Evolutionary conservation across 2,888 invertebrate species (phyloP), one percentile per base, ranked within the genome.

Genomic region (Calameuta idolon): DNA sequence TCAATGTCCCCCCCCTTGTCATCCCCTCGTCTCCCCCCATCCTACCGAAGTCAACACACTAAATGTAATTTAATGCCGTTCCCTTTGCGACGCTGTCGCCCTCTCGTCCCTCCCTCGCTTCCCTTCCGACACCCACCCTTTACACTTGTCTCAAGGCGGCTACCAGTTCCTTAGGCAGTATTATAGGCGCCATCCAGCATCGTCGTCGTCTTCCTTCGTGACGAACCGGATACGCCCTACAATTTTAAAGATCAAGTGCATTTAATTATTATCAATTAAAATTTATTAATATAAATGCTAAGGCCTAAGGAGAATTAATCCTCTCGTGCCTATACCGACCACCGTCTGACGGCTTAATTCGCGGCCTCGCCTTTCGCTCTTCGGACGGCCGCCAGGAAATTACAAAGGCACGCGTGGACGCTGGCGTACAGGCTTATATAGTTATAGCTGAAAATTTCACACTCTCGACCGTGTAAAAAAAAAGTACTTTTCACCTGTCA

Each of bases 211-310:
- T 23, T 33, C 34, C 74, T 12, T 37, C 69, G 71, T 71, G 75
- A 30, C 71, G 9, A 31, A 31, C 71, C 71, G 23, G 15, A 71
- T 31, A 12, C 71, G 31, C 71, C 71, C 71, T 12, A 31, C 31
- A 71, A 12, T 81, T 81, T 81, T 77, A 83, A 79, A 80, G 83
- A 82, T 83, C 83, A 83, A 86, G 83, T 82, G 84, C 84, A 83
- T 85, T 89, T 87, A 87, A 87, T 85, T 83, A 83, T 88, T 88
- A 89, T 89, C 88, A 89, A 89, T 89, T 86, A 87, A 83, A 79
- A 75, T 81, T 84, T 84, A 87, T 89, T 89, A 88, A 88, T 88
- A 87, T 87, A 87, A 88, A 87, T 87, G 85, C 82, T 78, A 15
- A 37, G 35, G 79, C 83, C 86, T 87, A 86, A 85, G 81, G 85